These are phyloP conservation scores for Sminthurinus aureus DNA, from an alignment of 2,888 invertebrate species.

Conservation along the genomic window DNA sequence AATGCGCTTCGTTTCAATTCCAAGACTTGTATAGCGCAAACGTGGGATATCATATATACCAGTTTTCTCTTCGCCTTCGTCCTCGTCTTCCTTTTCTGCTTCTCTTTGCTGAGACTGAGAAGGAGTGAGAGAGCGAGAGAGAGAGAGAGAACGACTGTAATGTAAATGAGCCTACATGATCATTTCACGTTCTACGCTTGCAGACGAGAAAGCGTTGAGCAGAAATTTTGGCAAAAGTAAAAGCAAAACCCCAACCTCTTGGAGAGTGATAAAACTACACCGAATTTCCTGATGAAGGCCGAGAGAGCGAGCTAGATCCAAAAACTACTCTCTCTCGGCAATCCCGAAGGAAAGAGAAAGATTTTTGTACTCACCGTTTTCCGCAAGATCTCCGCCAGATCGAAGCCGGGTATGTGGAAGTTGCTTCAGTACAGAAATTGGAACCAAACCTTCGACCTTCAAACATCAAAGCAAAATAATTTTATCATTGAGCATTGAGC, in stretches of 20 bases:
- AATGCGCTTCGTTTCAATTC: slow-evolving; percentile 30
- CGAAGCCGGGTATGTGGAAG: slow-evolving; percentile 67
- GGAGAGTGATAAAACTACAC: slow-evolving; percentile 24
- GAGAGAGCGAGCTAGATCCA: slow-evolving; percentile 38
- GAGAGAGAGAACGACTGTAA: neutral
- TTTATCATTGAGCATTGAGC: slow-evolving; percentile 61
- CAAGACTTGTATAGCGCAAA: slow-evolving; percentile 23
- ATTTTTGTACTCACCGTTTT: slow-evolving; percentile 49
- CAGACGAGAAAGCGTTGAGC: neutral
- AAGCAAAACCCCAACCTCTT: slow-evolving; percentile 14
- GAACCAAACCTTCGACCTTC: slow-evolving; percentile 76
- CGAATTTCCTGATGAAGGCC: slow-evolving; percentile 28
- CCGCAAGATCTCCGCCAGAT: slow-evolving; percentile 50
- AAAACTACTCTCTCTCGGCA: neutral
- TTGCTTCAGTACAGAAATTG: slow-evolving; percentile 78
- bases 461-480: no score
- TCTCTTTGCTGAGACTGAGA: neutral
- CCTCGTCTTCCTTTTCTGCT: neutral
- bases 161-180: slow-evolving; percentile 4
- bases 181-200: neutral
- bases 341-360: neutral
- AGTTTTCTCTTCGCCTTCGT: neutral
- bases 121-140: neutral
- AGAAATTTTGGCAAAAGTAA: slow-evolving; percentile 19
- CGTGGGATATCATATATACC: neutral